Evolutionary conservation across 2,113 vertebrate genomes (phyloP).

Genomic region (Proteles cristata): DNA sequence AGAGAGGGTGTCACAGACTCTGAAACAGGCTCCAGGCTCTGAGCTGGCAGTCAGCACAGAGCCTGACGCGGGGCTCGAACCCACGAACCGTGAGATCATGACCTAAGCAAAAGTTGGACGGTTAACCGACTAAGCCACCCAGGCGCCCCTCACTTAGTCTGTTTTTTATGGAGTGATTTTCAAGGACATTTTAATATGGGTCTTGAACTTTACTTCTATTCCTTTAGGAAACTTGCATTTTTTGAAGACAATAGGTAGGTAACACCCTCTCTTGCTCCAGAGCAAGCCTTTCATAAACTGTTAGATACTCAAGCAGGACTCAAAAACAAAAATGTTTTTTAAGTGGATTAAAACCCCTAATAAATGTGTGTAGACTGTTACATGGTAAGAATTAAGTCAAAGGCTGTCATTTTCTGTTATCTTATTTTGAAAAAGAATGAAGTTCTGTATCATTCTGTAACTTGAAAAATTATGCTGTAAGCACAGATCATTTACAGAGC

Average conservation of each 20-base stretch:
- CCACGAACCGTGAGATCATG: no score
- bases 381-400: background rate
- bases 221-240: background rate
- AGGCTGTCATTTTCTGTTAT: background rate
- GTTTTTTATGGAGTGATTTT: background rate
- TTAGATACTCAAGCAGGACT: background rate
- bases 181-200: background rate
- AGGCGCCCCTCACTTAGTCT: no score
- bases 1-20: no score
- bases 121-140: no score
- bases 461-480: background rate
- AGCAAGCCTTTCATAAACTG: constrained; percentile 2
- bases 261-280: background rate
- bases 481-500: background rate
- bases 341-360: background rate
- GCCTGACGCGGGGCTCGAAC: no score
- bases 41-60: no score
- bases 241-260: background rate
- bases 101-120: no score
- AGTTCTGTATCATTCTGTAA: background rate
- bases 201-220: background rate
- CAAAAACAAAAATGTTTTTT: background rate
- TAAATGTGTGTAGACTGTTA: background rate
- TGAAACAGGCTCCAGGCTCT: no score
- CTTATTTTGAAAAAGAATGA: background rate